These are phyloP conservation scores for Nebria ingens DNA, from an alignment of 1,140 invertebrate genomes.

Conservation along the genomic window DNA sequence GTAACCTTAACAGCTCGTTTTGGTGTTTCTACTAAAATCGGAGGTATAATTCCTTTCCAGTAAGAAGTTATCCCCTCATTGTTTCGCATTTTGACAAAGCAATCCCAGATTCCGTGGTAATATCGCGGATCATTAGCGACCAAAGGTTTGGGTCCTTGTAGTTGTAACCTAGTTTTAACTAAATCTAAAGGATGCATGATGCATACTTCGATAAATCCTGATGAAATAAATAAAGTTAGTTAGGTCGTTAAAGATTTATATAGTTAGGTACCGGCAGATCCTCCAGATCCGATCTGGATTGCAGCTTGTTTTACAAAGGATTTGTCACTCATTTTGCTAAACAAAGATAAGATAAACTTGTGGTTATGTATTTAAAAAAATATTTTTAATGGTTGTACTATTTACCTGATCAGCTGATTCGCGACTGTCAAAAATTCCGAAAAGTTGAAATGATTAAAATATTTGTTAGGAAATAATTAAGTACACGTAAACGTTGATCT, in stretches of 20 bases:
- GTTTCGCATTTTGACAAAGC: constrained; percentile 78
- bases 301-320: constrained; percentile 51
- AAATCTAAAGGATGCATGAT: constrained; percentile 93
- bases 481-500: not conserved
- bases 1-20: constrained; percentile 79
- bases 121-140: constrained; percentile 41
- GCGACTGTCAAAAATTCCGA: not conserved
- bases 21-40: constrained; percentile 87
- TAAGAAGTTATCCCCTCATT: constrained; percentile 72
- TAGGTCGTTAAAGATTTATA: constrained; percentile 6
- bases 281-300: constrained; percentile 79
- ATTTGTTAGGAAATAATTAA: not conserved
- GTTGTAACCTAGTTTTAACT: constrained; percentile 80
- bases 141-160: constrained; percentile 44
- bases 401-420: constrained; percentile 2
- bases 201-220: constrained; percentile 87
- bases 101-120: constrained; percentile 74
- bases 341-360: too few species aligned
- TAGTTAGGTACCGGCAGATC: constrained; percentile 59
- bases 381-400: not conserved
- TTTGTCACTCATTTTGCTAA: constrained; percentile 33
- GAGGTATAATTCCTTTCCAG: constrained; percentile 88
- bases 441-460: not conserved
- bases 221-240: constrained; percentile 31
- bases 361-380: too few species aligned